Conservation (phyloP, 2,797 vertebrate genomes). For the Epinephelus coioides region DNA sequence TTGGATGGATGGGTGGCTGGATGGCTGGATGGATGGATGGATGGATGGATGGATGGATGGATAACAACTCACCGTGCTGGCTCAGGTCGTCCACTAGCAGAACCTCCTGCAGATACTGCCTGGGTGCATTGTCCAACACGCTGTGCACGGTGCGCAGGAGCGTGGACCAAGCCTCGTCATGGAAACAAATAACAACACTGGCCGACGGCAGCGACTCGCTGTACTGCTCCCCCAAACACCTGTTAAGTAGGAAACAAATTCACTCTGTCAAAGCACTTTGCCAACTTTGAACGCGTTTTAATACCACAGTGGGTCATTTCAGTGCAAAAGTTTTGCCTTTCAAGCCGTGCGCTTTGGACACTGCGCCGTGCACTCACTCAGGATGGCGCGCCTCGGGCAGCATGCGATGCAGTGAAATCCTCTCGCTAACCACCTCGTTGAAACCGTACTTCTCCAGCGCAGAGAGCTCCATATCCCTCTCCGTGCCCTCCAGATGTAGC, state of each 20-base stretch:
- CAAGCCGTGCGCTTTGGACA: conserved; percentile 14
- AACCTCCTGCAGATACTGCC: conserved; percentile 86
- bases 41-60: conserved; percentile 3
- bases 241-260: conserved; percentile 56
- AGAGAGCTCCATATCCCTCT: conserved; percentile 59
- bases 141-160: conserved; percentile 92
- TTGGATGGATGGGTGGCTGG: conserved; percentile 8
- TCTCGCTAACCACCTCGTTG: conserved; percentile 81
- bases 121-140: conserved; percentile 87
- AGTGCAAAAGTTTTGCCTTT: neutral
- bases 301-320: too few relatives aligned
- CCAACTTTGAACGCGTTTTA: neutral
- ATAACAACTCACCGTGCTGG: conserved; percentile 82
- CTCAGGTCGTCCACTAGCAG: conserved; percentile 92
- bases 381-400: conserved; percentile 88
- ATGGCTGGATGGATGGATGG: conserved; percentile 14
- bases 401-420: conserved; percentile 80
- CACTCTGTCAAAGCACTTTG: neutral
- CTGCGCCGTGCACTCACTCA: conserved; percentile 85
- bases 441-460: conserved; percentile 76
- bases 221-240: conserved; percentile 86
- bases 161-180: conserved; percentile 90
- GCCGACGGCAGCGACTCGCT: conserved; percentile 85
- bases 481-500: conserved; percentile 44
- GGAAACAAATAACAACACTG: conserved; percentile 91